Conservation (phyloP, 1,140 invertebrate genomes). For the Drosophila lini region DNA sequence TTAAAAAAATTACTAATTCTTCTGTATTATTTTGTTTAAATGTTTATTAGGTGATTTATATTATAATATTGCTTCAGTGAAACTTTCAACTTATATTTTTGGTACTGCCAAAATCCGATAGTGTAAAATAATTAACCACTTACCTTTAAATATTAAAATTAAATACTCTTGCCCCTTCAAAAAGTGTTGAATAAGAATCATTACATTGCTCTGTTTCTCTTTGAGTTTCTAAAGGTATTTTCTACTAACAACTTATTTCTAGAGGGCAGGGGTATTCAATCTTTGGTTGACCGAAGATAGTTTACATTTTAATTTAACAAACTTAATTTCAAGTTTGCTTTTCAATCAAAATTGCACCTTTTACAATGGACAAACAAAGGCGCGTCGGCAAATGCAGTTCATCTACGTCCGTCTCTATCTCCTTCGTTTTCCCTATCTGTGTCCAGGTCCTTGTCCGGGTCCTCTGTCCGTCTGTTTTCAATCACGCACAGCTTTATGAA, state of each 20-base stretch:
- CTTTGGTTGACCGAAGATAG: constrained; percentile 43
- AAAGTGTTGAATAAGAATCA: too few species aligned
- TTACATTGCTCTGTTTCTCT: too few species aligned
- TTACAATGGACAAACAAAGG: constrained; percentile 34
- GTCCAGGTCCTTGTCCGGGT: constrained; percentile 1
- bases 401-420: background rate
- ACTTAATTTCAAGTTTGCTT: constrained; percentile 26
- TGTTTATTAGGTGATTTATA: background rate
- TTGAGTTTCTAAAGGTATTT: too few species aligned
- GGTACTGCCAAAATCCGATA: background rate
- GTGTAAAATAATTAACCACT: background rate
- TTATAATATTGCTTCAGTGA: background rate
- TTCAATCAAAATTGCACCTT: constrained; percentile 64
- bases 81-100: background rate
- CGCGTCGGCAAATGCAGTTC: constrained; percentile 26
- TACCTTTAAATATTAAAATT: too few species aligned
- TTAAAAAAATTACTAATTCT: background rate
- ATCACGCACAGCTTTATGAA: constrained; percentile 75
- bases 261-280: constrained; percentile 26
- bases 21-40: background rate
- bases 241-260: background rate
- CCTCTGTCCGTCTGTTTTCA: constrained; percentile 54
- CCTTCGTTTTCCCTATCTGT: background rate
- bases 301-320: constrained; percentile 9
- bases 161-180: background rate